Percentiles rank a stretch among this genome's conserved stretches.
Conservation (phyloP, 1,140 invertebrate genomes). For the Drosophila ercepeae region DNA sequence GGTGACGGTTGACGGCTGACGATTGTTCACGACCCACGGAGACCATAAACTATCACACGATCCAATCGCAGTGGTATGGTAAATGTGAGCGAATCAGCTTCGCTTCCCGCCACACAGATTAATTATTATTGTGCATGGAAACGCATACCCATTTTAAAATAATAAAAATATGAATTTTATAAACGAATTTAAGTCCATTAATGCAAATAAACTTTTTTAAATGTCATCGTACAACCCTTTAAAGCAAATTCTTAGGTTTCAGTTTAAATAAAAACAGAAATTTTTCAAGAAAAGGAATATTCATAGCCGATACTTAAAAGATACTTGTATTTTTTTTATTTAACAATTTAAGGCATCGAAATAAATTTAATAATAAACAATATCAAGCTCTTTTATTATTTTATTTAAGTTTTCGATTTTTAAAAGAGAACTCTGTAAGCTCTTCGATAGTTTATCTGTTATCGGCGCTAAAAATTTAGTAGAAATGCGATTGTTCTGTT, state of each 20-base stretch:
- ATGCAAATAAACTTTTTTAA: background rate
- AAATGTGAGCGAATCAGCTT: conserved; percentile 26
- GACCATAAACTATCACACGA: conserved; percentile 40
- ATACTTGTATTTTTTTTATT: too few relatives aligned
- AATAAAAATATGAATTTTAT: background rate
- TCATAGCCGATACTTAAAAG: background rate
- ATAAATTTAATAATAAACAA: too few relatives aligned
- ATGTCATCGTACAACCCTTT: too few relatives aligned
- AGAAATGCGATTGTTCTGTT: too few relatives aligned
- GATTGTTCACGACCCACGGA: conserved; percentile 42
- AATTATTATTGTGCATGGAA: background rate
- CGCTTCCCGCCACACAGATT: background rate
- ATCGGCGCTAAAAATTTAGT: too few relatives aligned
- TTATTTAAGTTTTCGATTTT: too few relatives aligned
- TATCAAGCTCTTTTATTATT: too few relatives aligned
- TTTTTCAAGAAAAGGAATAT: background rate
- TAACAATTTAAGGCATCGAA: too few relatives aligned
- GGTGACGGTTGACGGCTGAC: conserved; percentile 22
- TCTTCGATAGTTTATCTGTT: too few relatives aligned
- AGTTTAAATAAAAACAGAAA: too few relatives aligned
- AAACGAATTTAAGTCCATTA: background rate
- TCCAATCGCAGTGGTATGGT: conserved; percentile 41
- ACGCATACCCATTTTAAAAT: background rate
- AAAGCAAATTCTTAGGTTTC: too few relatives aligned
- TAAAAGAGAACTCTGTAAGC: too few relatives aligned